Percentiles rank a stretch among this genome's conserved stretches.
These are phyloP conservation scores for Pomatorhinus ruficollis DNA, from an alignment of 2,113 vertebrate genomes.

Conservation along the genomic window DNA sequence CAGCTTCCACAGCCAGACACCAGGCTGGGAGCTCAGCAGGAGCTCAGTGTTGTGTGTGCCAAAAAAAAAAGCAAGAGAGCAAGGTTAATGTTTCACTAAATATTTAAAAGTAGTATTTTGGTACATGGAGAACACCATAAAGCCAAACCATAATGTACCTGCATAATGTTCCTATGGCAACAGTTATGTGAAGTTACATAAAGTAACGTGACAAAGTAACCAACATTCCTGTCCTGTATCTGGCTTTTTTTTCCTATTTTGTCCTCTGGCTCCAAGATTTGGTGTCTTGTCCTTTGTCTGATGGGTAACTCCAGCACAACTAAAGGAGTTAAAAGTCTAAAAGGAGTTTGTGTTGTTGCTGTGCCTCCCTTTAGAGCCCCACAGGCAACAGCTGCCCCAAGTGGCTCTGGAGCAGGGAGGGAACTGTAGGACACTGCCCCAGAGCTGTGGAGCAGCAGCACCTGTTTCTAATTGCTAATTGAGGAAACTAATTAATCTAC, in stretches of 20 bases:
- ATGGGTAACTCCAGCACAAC: background rate
- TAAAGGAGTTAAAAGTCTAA: too few relatives aligned
- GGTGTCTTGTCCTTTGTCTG: background rate
- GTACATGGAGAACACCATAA: background rate
- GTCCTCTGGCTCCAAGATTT: background rate
- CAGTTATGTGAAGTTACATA: conserved; percentile 52
- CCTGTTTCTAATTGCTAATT: fast-evolving
- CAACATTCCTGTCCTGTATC: background rate
- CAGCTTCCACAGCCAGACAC: background rate
- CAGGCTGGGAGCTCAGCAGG: background rate
- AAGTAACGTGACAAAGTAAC: conserved; percentile 49
- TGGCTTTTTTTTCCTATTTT: background rate
- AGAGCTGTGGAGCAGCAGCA: background rate
- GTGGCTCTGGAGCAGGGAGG: background rate
- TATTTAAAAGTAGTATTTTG: background rate
- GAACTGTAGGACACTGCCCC: background rate
- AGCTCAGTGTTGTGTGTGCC: background rate
- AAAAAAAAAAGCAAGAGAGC: background rate
- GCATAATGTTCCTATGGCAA: conserved; percentile 58
- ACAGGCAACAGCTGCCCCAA: fast-evolving
- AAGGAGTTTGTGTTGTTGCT: background rate
- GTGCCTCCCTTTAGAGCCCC: background rate
- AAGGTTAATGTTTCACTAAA: background rate
- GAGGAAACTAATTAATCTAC: background rate
- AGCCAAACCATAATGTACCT: conserved; percentile 44